Evolutionary conservation across 2,797 vertebrate species (phyloP).

Genomic region (Caiman crocodilus): DNA sequence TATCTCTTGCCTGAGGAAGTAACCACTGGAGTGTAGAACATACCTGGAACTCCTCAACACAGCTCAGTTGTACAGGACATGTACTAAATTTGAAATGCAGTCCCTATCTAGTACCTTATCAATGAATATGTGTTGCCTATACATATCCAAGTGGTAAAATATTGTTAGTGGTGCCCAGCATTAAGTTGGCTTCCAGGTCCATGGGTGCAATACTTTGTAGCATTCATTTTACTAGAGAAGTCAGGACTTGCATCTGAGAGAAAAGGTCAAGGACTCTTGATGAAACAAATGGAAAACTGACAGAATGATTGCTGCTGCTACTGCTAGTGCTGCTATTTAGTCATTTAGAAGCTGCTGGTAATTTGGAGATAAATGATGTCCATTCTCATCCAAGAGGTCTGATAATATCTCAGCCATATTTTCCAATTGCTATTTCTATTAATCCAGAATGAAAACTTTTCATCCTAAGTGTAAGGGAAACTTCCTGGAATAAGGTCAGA

Average conservation of each 20-base stretch:
- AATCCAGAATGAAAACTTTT: not conserved
- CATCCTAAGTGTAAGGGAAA: not conserved
- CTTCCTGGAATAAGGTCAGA: not conserved
- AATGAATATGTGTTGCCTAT: not conserved
- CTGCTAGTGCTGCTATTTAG: not conserved
- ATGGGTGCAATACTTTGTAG: not conserved
- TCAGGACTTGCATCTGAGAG: not conserved
- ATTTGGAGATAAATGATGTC: not conserved
- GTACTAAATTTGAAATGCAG: not conserved
- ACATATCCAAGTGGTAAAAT: not conserved
- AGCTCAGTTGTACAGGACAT: fast-evolving
- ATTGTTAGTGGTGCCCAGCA: not conserved
- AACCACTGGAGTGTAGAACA: too few species aligned
- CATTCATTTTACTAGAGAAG: not conserved
- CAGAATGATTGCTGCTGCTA: not conserved
- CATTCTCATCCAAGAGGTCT: not conserved
- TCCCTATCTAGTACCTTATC: not conserved
- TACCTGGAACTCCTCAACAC: not conserved
- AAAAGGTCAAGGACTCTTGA: not conserved
- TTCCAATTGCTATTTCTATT: not conserved
- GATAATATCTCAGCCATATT: not conserved
- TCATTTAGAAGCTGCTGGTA: not conserved
- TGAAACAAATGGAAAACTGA: not conserved
- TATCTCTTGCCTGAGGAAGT: not conserved
- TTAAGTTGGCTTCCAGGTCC: not conserved